Evolutionary conservation across 2,888 invertebrate genomes (phyloP), one percentile per base, ranked within the genome.

Genomic region (Orthosia gracilis): DNA sequence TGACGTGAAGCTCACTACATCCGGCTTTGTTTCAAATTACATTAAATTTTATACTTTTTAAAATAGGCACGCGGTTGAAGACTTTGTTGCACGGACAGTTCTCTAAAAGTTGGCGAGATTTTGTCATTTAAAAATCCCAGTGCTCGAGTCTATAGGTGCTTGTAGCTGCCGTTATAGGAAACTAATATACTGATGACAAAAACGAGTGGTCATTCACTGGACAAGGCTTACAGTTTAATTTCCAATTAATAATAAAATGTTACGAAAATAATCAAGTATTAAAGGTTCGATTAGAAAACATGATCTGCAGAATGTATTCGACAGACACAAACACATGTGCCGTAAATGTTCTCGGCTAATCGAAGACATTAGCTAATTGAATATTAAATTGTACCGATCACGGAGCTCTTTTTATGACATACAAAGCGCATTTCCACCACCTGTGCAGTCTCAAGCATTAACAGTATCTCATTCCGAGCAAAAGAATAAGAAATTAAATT

Each of bases 21-120:
- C 84, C 80, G 83, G 83, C 87, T 90, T 91, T 85, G 82, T 87
- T 88, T 88, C 83, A 83, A 87, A 89, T 89, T 85, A 89, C 80
- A 89, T 88, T 83, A 89, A 88, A 89, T 85, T 86, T 86, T 80
- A 85, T 86, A 66, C 77, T 77, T 83, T 82, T 85, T 77, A 50
- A 82, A 81, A 82, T 74, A 80, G 78, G 65, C 76, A 15, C 47
- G 72, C 63, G 58, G 52, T 73, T 65, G 70, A 73, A 82, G 64
- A 68, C 73, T 77, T 69, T 68, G 64, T 68, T 31, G 58, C 64
- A 57, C 23, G 50, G 17, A 54, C 15, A 26, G 13, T 62, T 70
- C 23, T 58, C 59, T 72, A 52, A 31, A 58, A 58, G 55, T 81
- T 69, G 59, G 62, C 47, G 52, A 64, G 55, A 59, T 59, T 77